Percentiles rank a stretch among this genome's conserved stretches.
These are phyloP conservation scores for Volucella zonaria DNA, from an alignment of 2,888 invertebrate species.

Conservation along the genomic window DNA sequence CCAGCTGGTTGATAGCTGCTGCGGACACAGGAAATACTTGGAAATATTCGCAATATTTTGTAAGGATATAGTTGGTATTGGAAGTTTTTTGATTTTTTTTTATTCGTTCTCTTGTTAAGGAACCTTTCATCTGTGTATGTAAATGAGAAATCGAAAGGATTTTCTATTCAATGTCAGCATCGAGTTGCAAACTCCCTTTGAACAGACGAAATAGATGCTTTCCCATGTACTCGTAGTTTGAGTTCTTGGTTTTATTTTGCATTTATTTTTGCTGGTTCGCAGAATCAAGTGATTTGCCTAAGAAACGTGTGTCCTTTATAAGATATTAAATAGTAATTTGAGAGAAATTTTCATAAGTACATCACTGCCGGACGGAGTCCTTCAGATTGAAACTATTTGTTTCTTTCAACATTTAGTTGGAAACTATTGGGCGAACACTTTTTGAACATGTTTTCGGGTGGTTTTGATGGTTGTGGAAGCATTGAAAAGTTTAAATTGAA, in stretches of 20 bases:
- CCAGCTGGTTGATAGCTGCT: constrained; percentile 14
- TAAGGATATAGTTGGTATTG: constrained; percentile 33
- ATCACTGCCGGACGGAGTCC: no score
- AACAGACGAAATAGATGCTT: constrained; percentile 20
- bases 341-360: not conserved
- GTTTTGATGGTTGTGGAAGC: constrained; percentile 1
- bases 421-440: no score
- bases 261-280: constrained; percentile 1
- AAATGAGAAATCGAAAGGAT: constrained; percentile 58
- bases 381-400: no score
- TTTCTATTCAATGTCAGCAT: constrained; percentile 49
- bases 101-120: not conserved
- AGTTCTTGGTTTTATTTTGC: not conserved
- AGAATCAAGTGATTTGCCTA: constrained; percentile 31
- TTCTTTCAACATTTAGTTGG: no score
- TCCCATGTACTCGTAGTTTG: constrained; percentile 24
- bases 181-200: constrained; percentile 54
- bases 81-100: constrained; percentile 20
- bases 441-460: no score
- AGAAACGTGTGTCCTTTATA: not conserved
- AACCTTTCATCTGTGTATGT: constrained; percentile 2
- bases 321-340: not conserved
- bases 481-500: constrained; percentile 34
- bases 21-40: constrained; percentile 31
- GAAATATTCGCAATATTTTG: constrained; percentile 66